A percentile compares a stretch with the other conserved stretches of the same genome.
These are phyloP conservation scores for Rhadina sibilatrix DNA, from an alignment of 2,113 vertebrate genomes.

Conservation along the genomic window DNA sequence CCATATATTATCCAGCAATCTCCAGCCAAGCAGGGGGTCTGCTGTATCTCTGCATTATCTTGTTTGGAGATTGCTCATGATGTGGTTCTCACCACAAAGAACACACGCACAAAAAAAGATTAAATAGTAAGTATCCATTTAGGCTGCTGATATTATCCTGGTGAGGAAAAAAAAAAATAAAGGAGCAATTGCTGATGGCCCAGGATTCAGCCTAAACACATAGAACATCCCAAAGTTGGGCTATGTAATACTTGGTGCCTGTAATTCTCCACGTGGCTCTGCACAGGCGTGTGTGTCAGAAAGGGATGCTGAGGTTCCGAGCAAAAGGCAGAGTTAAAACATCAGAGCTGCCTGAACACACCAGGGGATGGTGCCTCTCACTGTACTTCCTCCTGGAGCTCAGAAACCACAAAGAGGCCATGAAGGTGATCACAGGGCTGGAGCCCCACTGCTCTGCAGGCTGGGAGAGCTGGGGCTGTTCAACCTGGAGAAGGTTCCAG, in stretches of 20 bases:
- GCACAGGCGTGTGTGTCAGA: fast-evolving
- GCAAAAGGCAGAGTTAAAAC: background rate
- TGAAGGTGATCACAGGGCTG: background rate
- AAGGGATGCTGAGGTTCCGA: background rate
- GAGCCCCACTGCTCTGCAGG: background rate
- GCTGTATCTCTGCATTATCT: background rate
- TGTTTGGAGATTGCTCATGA: conserved; percentile 8
- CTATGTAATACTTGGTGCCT: fast-evolving
- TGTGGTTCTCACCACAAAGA: background rate
- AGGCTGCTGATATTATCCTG: background rate
- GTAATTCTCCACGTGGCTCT: background rate
- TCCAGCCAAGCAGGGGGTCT: conserved; percentile 15
- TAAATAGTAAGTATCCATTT: background rate
- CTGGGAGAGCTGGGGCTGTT: background rate
- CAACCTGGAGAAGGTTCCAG: background rate
- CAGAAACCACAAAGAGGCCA: background rate
- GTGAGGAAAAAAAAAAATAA: background rate
- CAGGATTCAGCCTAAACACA: background rate
- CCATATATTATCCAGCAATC: conserved; percentile 18
- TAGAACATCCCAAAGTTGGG: background rate
- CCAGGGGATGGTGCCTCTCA: background rate
- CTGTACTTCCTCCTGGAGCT: background rate
- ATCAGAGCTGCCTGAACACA: background rate
- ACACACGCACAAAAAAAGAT: background rate
- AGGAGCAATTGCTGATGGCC: background rate